Conservation (phyloP, 2,797 vertebrate species). For the Amblyraja radiata region DNA sequence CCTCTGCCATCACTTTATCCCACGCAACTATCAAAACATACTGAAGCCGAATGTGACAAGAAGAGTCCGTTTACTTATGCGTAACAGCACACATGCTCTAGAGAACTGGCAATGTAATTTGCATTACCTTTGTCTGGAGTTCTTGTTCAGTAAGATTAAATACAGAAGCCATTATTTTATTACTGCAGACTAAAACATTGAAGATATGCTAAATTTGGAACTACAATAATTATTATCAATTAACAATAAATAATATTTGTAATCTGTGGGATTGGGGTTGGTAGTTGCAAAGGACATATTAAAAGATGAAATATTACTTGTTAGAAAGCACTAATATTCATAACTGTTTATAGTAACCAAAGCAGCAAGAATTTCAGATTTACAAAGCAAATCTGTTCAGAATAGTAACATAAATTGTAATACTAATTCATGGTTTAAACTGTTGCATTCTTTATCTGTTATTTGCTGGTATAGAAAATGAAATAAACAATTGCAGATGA, state of each 20-base stretch:
- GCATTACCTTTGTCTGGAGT: not conserved
- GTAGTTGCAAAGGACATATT: too few species aligned
- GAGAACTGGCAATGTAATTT: not conserved
- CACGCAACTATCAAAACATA: not conserved
- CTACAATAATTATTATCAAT: not conserved
- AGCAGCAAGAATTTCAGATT: constrained; percentile 16
- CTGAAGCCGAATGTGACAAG: not conserved
- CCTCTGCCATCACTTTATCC: not conserved
- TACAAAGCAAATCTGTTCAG: not conserved
- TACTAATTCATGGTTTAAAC: not conserved
- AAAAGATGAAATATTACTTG: not conserved
- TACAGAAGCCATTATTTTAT: not conserved
- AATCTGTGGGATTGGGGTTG: not conserved
- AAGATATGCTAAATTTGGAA: not conserved
- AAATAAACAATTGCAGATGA: not conserved
- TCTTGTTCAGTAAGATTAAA: not conserved
- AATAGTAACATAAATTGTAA: not conserved
- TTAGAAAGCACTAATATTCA: not conserved
- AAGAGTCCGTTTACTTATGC: not conserved
- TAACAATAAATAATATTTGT: not conserved
- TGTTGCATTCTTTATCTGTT: not conserved
- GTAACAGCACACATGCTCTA: not conserved
- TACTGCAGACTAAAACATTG: not conserved
- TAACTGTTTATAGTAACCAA: not conserved
- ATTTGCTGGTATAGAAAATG: not conserved